Evolutionary conservation across 2,797 vertebrate genomes (phyloP).

Genomic region (Coccyzus lansbergi): DNA sequence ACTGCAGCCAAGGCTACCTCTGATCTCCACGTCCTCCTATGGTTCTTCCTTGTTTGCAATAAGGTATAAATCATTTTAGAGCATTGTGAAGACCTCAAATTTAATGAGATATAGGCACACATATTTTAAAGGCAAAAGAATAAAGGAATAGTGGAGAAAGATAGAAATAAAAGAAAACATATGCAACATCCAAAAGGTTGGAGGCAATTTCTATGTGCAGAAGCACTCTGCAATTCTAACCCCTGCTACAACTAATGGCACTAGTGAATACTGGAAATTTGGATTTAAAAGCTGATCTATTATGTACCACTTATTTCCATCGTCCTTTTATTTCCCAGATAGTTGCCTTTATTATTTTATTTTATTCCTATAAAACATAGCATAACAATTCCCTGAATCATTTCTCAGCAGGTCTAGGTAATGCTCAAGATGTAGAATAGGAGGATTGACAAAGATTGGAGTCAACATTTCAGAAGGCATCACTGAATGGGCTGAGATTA

Average conservation of each 20-base stretch:
- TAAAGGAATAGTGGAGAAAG: background rate
- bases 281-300: background rate
- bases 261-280: background rate
- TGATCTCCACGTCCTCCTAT: background rate
- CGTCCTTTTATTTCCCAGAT: background rate
- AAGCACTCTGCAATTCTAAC: background rate
- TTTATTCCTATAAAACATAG: background rate
- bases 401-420: background rate
- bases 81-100: background rate
- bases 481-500: background rate
- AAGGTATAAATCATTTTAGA: background rate
- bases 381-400: background rate
- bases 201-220: background rate
- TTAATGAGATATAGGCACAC: background rate
- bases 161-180: background rate
- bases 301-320: background rate
- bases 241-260: background rate
- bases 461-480: background rate
- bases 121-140: background rate
- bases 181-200: background rate
- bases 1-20: background rate
- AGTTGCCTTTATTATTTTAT: background rate
- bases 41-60: background rate
- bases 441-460: background rate
- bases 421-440: background rate